These are phyloP conservation scores for Penaeus vannamei DNA, from an alignment of 1,140 invertebrate genomes.

Conservation along the genomic window DNA sequence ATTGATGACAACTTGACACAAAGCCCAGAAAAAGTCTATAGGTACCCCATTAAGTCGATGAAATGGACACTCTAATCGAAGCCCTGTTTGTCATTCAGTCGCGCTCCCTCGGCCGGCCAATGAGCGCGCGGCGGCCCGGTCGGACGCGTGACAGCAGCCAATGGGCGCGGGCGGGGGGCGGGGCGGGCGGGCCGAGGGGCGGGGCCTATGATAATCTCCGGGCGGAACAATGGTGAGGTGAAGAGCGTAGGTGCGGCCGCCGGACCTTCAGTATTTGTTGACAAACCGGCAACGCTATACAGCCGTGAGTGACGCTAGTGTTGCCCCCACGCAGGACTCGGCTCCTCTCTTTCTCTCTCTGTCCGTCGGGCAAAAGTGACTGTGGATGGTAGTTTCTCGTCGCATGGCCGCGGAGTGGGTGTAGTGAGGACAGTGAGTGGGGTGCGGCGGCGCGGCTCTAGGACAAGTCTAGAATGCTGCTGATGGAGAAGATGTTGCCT, in stretches of 20 bases:
- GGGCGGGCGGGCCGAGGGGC: slow-evolving; percentile 37
- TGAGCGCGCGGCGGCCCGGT: not conserved
- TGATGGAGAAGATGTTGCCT: slow-evolving; percentile 67
- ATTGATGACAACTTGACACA: slow-evolving; percentile 67
- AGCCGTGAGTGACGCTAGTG: slow-evolving; percentile 44
- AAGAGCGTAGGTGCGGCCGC: slow-evolving; percentile 57
- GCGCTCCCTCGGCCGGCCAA: slow-evolving; percentile 45
- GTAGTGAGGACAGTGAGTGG: slow-evolving; percentile 37
- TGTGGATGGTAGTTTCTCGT: not conserved
- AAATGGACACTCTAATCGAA: slow-evolving; percentile 67
- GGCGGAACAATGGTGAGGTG: slow-evolving; percentile 61
- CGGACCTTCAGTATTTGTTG: slow-evolving; percentile 61
- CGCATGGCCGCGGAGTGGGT: slow-evolving; percentile 25
- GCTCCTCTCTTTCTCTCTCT: not conserved
- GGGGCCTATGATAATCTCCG: slow-evolving; percentile 47
- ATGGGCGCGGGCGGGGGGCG: not conserved
- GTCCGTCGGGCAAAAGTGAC: not conserved
- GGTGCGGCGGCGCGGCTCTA: slow-evolving; percentile 38
- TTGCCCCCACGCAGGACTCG: slow-evolving; percentile 33
- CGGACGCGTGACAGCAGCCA: slow-evolving; percentile 41
- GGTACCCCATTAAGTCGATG: slow-evolving; percentile 66
- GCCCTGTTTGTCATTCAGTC: slow-evolving; percentile 65
- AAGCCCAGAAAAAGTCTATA: slow-evolving; percentile 65
- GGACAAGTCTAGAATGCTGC: slow-evolving; percentile 57
- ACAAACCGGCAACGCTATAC: slow-evolving; percentile 56